phyloP scores from a whole-genome alignment of 2,888 invertebrate species.

The Heteropelma amictum region DNA sequence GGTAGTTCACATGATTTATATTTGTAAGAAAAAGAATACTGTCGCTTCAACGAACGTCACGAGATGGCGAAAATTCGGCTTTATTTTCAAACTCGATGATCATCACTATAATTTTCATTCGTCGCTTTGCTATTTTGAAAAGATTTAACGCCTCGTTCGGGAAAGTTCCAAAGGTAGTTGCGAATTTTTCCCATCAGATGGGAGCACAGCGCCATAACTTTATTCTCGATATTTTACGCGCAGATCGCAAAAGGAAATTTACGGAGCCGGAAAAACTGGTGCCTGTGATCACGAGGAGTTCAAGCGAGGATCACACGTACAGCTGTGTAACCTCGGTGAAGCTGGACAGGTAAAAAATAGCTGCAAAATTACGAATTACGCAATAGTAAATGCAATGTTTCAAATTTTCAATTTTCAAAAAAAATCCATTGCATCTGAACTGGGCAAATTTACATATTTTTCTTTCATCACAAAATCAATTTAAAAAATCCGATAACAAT shows the following conservation, averaged over 20 bases:
- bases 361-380: neutral
- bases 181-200: neutral
- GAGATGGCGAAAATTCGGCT: no score
- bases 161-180: neutral
- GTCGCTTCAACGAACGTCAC: no score
- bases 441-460: no score
- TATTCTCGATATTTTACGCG: conserved; percentile 14
- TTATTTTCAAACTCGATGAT: no score
- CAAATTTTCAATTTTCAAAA: no score
- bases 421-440: no score
- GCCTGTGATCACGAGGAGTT: conserved; percentile 89
- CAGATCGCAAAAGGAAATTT: conserved; percentile 73
- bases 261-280: conserved; percentile 73
- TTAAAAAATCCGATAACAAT: no score
- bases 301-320: conserved; percentile 96
- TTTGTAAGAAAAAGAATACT: no score
- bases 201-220: no score
- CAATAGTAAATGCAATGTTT: neutral
- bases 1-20: conserved; percentile 61
- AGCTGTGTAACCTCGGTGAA: conserved; percentile 79
- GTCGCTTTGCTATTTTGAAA: no score
- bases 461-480: no score
- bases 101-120: no score
- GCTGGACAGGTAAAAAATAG: conserved; percentile 68
- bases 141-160: neutral